Evolutionary conservation across 2,113 vertebrate genomes (phyloP).

Genomic region (Phoxinus phoxinus): DNA sequence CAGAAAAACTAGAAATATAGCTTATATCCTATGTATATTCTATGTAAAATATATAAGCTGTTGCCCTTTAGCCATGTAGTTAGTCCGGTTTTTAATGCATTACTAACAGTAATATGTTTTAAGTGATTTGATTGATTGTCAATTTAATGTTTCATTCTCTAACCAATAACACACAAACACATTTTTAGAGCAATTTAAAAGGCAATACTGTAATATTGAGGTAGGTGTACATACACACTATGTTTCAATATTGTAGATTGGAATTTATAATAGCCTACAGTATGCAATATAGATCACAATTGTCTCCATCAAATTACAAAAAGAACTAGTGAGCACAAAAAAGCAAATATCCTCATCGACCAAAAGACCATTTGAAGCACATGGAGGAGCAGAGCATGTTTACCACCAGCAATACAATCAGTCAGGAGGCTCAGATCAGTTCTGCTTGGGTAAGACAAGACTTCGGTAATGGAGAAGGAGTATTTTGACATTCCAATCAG

Average conservation of each 20-base stretch:
- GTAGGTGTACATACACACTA: neutral
- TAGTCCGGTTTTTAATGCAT: neutral
- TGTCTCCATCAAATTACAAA: neutral
- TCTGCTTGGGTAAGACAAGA: constrained; percentile 47
- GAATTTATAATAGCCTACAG: neutral
- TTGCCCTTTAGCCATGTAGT: neutral
- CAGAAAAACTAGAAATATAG: neutral
- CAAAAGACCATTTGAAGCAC: constrained; percentile 47
- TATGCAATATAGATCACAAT: neutral
- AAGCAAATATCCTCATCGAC: neutral
- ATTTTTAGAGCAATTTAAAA: neutral
- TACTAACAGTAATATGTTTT: neutral
- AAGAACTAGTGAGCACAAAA: neutral
- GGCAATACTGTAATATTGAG: neutral
- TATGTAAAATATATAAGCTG: neutral
- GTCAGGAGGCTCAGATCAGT: constrained; percentile 50
- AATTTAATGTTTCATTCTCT: neutral
- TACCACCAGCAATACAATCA: constrained; percentile 48
- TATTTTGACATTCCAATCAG: constrained; percentile 42
- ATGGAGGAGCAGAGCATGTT: constrained; percentile 54
- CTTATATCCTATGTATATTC: neutral
- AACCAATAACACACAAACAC: neutral
- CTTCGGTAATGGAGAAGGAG: constrained; percentile 41
- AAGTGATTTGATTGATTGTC: neutral
- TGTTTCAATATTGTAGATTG: neutral